These are phyloP conservation scores for Phrynocephalus vlangalii DNA, from an alignment of 2,797 vertebrate genomes.

Conservation along the genomic window DNA sequence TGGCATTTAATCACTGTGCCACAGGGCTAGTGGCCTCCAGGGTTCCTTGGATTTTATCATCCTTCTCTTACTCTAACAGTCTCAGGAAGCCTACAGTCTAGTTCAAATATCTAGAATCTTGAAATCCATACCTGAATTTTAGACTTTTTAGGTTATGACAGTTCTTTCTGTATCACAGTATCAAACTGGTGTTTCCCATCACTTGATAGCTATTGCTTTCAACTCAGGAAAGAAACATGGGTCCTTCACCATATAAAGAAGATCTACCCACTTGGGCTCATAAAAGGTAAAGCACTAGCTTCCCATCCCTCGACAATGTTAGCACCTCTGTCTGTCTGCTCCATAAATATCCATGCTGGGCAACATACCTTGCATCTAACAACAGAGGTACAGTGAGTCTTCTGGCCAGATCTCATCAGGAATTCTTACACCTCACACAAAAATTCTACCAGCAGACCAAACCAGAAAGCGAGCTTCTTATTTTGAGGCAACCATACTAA, in stretches of 20 bases:
- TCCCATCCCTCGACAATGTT: too few species aligned
- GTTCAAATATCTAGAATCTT: not conserved
- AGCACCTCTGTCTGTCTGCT: not conserved
- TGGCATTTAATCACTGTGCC: too few species aligned
- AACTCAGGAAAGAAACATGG: not conserved
- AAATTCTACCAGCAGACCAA: not conserved
- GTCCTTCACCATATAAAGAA: not conserved
- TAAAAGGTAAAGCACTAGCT: not conserved
- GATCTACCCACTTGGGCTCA: not conserved
- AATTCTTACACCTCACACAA: not conserved
- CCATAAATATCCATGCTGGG: not conserved
- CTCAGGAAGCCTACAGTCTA: not conserved
- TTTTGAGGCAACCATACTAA: not conserved
- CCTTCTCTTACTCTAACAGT: not conserved
- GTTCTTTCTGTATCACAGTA: not conserved
- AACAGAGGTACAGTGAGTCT: not conserved
- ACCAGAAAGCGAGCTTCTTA: not conserved
- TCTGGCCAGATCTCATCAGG: too few species aligned
- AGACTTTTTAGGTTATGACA: not conserved
- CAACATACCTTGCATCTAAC: not conserved
- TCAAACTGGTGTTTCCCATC: not conserved
- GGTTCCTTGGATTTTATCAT: not conserved
- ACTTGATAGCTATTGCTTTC: not conserved
- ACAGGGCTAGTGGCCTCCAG: too few species aligned
- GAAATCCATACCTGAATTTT: not conserved